phyloP scores from a whole-genome alignment of 2,797 vertebrate species.

The Darevskia nairensis region DNA sequence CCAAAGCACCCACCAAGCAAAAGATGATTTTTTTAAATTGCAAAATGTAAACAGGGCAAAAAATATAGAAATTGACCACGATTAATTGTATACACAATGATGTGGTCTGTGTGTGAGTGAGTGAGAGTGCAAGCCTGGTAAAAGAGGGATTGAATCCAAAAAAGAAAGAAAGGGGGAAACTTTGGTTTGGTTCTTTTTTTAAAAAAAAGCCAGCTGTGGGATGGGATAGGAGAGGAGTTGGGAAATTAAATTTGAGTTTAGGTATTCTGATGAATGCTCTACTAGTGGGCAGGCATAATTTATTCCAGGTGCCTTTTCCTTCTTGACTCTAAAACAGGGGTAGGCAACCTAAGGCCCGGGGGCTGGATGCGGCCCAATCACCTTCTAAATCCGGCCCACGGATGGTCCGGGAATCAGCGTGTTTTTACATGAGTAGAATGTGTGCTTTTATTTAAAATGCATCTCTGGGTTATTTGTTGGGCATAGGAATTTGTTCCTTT shows the following conservation, averaged over 20 bases:
- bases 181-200: neutral
- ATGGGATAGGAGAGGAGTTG: too few species aligned
- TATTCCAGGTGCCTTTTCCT: constrained; percentile 26
- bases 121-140: neutral
- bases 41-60: neutral
- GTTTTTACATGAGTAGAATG: too few species aligned
- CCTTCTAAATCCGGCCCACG: too few species aligned
- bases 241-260: constrained; percentile 17
- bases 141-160: neutral
- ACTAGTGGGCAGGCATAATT: constrained; percentile 23
- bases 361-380: too few species aligned
- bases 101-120: neutral
- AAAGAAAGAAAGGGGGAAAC: neutral
- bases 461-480: too few species aligned
- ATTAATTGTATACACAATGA: constrained; percentile 3
- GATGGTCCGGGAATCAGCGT: too few species aligned
- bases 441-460: too few species aligned
- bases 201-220: neutral
- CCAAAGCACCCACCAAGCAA: neutral
- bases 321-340: neutral
- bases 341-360: too few species aligned
- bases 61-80: constrained; percentile 7
- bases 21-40: neutral
- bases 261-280: constrained; percentile 36
- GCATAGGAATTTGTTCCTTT: too few species aligned